phyloP scores from a whole-genome alignment of 2,113 vertebrate genomes.

The Scartelaos histophorus region DNA sequence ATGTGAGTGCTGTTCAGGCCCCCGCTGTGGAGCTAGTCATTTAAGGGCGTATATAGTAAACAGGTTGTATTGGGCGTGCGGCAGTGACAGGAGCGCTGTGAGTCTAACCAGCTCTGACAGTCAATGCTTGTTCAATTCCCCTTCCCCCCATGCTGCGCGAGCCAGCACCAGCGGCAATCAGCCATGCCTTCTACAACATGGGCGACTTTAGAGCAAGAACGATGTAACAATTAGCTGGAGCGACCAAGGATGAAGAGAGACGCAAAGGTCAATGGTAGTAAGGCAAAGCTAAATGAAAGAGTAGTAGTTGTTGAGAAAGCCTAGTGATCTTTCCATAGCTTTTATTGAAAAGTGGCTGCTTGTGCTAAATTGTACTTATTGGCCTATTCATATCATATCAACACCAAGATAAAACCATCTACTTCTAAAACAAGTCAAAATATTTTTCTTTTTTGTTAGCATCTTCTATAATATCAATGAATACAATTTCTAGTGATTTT shows the following conservation, averaged over 20 bases:
- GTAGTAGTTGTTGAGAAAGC: conserved; percentile 1
- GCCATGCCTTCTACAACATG: conserved; percentile 40
- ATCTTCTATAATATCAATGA: too few relatives aligned
- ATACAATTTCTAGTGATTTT: too few relatives aligned
- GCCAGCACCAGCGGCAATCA: conserved; percentile 45
- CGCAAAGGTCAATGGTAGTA: conserved; percentile 15
- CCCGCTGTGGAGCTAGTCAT: conserved; percentile 61
- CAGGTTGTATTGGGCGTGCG: conserved; percentile 62
- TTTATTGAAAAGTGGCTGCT: not conserved
- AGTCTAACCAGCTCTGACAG: conserved; percentile 76
- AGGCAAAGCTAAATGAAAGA: conserved; percentile 20
- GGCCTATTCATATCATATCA: not conserved
- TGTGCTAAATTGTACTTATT: not conserved
- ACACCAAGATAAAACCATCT: not conserved
- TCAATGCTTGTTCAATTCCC: conserved; percentile 78
- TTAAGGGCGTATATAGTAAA: conserved; percentile 64
- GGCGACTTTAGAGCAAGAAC: conserved; percentile 36
- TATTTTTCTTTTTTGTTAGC: too few relatives aligned
- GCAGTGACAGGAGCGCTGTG: conserved; percentile 68
- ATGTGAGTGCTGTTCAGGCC: conserved; percentile 50
- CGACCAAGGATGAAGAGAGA: conserved; percentile 8
- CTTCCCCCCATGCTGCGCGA: conserved; percentile 48
- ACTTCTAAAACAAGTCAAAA: too few relatives aligned
- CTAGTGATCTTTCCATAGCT: not conserved
- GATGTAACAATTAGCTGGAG: conserved; percentile 60